Evolutionary conservation across 2,888 invertebrate species (phyloP), one percentile per base, ranked within the genome.

Genomic region (Molanna angustata): DNA sequence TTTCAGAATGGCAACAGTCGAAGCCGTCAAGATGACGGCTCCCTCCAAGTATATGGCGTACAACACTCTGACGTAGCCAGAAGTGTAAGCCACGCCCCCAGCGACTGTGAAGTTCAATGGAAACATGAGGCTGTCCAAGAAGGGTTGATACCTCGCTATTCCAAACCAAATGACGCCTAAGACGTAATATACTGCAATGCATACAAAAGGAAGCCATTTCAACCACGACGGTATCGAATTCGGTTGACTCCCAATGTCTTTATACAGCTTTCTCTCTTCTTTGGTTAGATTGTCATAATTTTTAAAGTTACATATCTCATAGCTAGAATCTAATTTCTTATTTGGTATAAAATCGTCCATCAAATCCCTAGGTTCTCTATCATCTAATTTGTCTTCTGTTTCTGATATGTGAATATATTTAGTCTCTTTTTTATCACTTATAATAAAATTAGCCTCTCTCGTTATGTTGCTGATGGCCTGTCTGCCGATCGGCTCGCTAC

Each of bases 101-200:
- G 80, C 82, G 0, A 84, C 84, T 4, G 86, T 85, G 62, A 87
- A 86, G 64, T 86, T 84, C 56, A 86, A 63, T 0, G 86, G 86
- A 63, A 86, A 87, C 69, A 85, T 72, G 16, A 82, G 64, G 54
- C 79, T 71, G 39, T 83, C 82, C 2, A 79, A 66, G 1, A 78
- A 64, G 2, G 71, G 66, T 51, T 77, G 70, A 4, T 69, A 66
- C 41, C 85, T 70, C 2, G 77, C 69, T 13, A 80, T 70, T 1
- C 86, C 86, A 61, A 86, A 86, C 16, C 74, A 65, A 0, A 81
- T 58, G 39, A 82, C 77, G 0, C 86, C 86, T 31, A 77, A 56
- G 2, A 73, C 42, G 65, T 85, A 86, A 67, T 86, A 86, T 9
- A 73, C 41, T 0, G 71, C 72, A 11, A 75, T 63, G 2, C 68